phyloP scores from a whole-genome alignment of 1,140 invertebrate genomes.

The Cylas formicarius region DNA sequence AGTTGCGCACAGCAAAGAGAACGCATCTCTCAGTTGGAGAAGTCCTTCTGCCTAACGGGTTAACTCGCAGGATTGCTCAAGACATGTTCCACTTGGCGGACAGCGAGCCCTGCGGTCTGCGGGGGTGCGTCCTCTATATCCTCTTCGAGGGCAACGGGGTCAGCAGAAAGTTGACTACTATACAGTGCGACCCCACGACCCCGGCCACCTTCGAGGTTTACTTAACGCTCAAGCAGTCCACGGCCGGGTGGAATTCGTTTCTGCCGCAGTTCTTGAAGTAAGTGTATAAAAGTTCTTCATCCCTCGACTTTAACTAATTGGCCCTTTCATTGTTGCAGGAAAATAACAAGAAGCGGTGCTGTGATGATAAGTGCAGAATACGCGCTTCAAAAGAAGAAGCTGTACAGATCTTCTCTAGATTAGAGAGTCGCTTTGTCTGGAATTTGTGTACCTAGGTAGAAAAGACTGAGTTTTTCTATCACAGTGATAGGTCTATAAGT shows the following conservation, averaged over 20 bases:
- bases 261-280: conserved; percentile 80
- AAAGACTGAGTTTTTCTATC: conserved; percentile 19
- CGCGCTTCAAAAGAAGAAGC: conserved; percentile 35
- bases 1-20: conserved; percentile 67
- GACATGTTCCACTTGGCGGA: conserved; percentile 73
- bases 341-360: conserved; percentile 37
- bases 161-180: conserved; percentile 54
- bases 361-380: conserved; percentile 39
- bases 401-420: conserved; percentile 33
- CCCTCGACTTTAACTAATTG: background rate
- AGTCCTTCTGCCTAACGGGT: conserved; percentile 70
- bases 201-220: conserved; percentile 81
- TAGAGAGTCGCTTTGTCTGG: conserved; percentile 12
- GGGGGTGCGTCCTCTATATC: conserved; percentile 68
- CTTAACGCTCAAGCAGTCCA: conserved; percentile 73
- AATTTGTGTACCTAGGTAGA: conserved; percentile 13
- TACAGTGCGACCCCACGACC: conserved; percentile 74
- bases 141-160: conserved; percentile 64
- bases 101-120: conserved; percentile 74
- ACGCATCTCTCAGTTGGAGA: conserved; percentile 64
- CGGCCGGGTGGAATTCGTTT: conserved; percentile 71
- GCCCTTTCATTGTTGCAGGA: conserved; percentile 32
- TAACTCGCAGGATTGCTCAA: conserved; percentile 64
- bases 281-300: conserved; percentile 41
- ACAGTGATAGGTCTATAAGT: conserved; percentile 15